Evolutionary conservation across 2,888 invertebrate genomes (phyloP).

Genomic region (Brachynemurus nebulosus): DNA sequence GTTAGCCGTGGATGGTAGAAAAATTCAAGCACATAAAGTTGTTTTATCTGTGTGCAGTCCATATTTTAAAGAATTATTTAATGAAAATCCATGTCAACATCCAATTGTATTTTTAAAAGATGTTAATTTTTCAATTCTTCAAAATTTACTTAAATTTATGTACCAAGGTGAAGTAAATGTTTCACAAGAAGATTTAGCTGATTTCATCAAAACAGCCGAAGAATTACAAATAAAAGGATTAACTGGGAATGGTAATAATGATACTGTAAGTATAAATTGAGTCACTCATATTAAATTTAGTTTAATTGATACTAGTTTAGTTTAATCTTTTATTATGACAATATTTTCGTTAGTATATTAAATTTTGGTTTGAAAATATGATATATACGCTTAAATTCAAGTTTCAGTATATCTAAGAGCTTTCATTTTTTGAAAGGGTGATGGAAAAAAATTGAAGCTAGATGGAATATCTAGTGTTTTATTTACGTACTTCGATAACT

Average conservation of each 20-base stretch:
- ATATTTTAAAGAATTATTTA: constrained; percentile 55
- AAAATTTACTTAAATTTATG: constrained; percentile 42
- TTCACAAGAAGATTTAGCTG: constrained; percentile 28
- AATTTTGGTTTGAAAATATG: not conserved
- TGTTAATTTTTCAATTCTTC: constrained; percentile 39
- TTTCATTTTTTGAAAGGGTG: too few species aligned
- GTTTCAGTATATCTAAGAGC: too few species aligned
- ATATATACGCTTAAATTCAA: too few species aligned
- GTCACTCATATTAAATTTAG: too few species aligned
- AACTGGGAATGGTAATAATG: constrained; percentile 27
- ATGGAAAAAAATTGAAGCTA: too few species aligned
- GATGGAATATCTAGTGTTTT: too few species aligned
- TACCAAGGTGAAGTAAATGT: constrained; percentile 41
- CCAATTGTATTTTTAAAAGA: constrained; percentile 46
- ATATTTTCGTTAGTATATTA: not conserved
- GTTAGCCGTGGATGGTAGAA: constrained; percentile 47
- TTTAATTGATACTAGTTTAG: too few species aligned
- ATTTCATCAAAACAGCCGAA: constrained; percentile 32
- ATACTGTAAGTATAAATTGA: constrained; percentile 23
- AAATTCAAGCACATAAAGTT: constrained; percentile 55
- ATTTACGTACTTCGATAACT: too few species aligned
- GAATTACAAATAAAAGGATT: constrained; percentile 32
- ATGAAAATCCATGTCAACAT: constrained; percentile 50
- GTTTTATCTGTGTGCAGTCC: constrained; percentile 57
- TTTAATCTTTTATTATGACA: too few species aligned